Base-by-base conservation (phyloP, 2,797 vertebrate species). In the Podarcis siculus region DNA sequence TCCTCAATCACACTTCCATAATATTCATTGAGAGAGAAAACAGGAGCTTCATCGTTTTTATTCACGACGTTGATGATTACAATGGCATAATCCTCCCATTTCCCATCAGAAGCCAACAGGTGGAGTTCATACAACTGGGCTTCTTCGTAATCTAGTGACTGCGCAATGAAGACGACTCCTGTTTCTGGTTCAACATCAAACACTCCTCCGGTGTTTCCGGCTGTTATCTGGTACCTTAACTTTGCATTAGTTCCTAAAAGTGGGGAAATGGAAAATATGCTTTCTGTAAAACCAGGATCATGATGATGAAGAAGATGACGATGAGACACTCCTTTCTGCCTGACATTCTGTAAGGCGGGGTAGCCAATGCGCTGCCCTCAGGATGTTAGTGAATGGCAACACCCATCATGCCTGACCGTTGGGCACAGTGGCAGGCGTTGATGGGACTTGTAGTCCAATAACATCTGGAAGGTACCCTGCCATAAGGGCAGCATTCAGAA, bases 1-100 rank as follows among this genome's bases (percentile, higher is more conserved):
- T 98, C 98, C 92, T 99, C 98, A 0, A 97, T 98, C 12, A 98
- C 97, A 30, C 97, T 98, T 94, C 98, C 98, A 75, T 98, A 98
- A 95, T 98, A 99, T 91, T 98, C 98, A 1, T 95, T 98, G 77
- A 97, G 96, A 1, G 98, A 97, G 87, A 98, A 99, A 87, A 98
- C 97, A 0, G 98, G 98, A 13, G 98, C 97, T 93, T 98, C 98
- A 10, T 99, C 98, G 8, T 99, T 99, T 96, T 98, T 98, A 97
- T 98, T 98, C 5, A 98, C 92, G 61, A 98, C 95, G 42, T 94
- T 98, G 37, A 98, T 97, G 8, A 97, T 94, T 87, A 97, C 93
- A 21, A 97, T 95, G 3, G 98, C 95, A 88, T 98, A 98, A 93
- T 98, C 98, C 93, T 99, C 98, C 98, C 98, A 98, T 92, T 98